Conservation (phyloP, 1,140 invertebrate genomes). For the Hyles vespertilio region DNA sequence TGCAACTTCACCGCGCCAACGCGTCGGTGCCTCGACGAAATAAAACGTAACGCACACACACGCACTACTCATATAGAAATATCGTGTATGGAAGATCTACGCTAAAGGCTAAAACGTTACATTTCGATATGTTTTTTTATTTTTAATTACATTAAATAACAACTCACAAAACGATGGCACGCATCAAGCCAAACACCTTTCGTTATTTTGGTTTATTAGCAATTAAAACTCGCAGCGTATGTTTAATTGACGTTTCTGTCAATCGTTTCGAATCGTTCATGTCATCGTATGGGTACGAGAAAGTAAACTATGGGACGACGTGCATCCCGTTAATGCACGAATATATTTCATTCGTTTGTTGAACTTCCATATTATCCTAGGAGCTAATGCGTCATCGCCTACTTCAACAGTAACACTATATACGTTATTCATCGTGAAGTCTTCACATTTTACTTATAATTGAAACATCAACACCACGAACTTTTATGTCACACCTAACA, state of each 20-base stretch:
- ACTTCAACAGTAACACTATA: constrained; percentile 55
- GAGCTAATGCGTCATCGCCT: constrained; percentile 55
- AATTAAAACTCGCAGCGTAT: constrained; percentile 1
- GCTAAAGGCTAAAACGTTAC: constrained; percentile 70
- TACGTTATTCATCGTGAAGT: constrained; percentile 41
- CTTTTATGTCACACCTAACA: constrained; percentile 25
- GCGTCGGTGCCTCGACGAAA: background rate
- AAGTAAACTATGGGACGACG: no score
- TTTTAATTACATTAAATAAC: constrained; percentile 62
- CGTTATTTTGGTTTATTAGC: constrained; percentile 18
- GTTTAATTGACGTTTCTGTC: no score
- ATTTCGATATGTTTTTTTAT: constrained; percentile 64
- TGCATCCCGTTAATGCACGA: no score
- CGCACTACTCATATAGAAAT: constrained; percentile 45
- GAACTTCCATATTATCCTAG: constrained; percentile 23
- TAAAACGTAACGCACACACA: constrained; percentile 33
- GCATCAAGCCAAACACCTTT: constrained; percentile 47
- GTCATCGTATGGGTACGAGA: no score
- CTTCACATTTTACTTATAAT: constrained; percentile 45
- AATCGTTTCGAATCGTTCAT: no score
- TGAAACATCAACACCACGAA: constrained; percentile 41
- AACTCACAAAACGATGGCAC: constrained; percentile 65
- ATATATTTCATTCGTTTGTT: no score
- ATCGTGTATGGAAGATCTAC: constrained; percentile 68
- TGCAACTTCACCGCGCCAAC: background rate